These are phyloP conservation scores for Pycnonotus jocosus DNA, from an alignment of 2,113 vertebrate species.

Conservation along the genomic window DNA sequence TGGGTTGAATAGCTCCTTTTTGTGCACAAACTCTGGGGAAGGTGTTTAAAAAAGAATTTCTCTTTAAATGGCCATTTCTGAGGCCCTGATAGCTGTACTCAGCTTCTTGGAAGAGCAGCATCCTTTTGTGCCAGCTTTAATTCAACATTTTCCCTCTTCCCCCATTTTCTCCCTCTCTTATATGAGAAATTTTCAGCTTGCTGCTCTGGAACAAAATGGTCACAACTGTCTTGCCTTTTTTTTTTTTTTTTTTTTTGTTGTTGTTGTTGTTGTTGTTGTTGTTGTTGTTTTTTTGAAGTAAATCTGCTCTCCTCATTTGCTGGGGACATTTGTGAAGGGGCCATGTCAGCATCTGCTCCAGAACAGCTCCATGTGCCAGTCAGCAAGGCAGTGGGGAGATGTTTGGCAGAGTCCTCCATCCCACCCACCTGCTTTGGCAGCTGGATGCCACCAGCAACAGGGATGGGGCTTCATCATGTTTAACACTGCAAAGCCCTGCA, in stretches of 20 bases:
- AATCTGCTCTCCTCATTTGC: neutral
- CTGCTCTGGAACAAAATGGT: neutral
- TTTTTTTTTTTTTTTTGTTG: too few relatives aligned
- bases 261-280: too few relatives aligned
- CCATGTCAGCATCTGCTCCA: neutral
- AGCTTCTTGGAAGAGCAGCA: neutral
- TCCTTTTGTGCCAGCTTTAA: neutral
- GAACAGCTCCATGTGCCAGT: rapidly evolving
- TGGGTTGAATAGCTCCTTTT: neutral
- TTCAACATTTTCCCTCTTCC: neutral
- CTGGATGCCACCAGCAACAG: neutral
- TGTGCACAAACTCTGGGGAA: neutral
- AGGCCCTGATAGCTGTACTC: neutral
- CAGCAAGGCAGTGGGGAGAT: neutral
- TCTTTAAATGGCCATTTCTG: neutral
- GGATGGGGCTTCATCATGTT: neutral
- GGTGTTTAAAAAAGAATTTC: neutral
- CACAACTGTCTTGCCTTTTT: neutral
- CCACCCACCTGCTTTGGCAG: rapidly evolving
- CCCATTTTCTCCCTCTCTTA: neutral
- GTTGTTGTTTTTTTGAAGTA: too few relatives aligned
- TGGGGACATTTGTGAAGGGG: neutral
- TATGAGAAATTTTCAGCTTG: neutral
- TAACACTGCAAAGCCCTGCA: neutral
- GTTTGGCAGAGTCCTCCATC: neutral